Conservation (phyloP, 2,797 vertebrate species). For the Lateolabrax maculatus region DNA sequence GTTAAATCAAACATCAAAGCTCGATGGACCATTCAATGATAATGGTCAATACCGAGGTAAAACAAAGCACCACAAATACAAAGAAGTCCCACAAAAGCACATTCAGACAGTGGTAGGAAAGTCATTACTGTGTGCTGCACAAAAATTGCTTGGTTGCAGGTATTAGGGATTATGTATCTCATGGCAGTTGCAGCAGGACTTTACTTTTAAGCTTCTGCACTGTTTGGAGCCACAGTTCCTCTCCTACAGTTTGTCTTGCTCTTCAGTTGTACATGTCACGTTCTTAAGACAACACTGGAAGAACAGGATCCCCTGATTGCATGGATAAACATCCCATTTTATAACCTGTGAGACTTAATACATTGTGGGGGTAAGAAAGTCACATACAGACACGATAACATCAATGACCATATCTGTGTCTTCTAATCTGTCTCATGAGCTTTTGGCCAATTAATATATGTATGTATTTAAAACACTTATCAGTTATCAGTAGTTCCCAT, state of each 20-base stretch:
- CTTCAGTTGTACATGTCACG: constrained; percentile 10
- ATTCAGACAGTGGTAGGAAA: not conserved
- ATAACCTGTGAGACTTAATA: not conserved
- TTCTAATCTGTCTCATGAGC: too few relatives aligned
- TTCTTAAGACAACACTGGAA: constrained; percentile 6
- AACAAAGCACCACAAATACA: not conserved
- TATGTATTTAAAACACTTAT: too few relatives aligned
- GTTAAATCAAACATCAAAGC: not conserved
- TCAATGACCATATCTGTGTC: not conserved
- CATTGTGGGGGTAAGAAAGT: not conserved
- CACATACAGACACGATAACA: not conserved
- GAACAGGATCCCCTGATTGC: constrained; percentile 21
- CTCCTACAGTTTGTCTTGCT: not conserved
- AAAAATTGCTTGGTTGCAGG: not conserved
- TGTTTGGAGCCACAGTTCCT: constrained; percentile 2
- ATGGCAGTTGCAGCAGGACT: not conserved
- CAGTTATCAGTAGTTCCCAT: not conserved
- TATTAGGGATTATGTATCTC: constrained; percentile 16
- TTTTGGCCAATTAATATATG: too few relatives aligned
- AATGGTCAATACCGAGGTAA: not conserved
- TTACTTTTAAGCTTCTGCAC: not conserved
- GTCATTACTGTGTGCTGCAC: not conserved
- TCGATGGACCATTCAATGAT: not conserved
- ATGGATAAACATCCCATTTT: constrained; percentile 23
- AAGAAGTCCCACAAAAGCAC: not conserved